Conservation (phyloP, 2,797 vertebrate species). For the Girardinus metallicus region DNA sequence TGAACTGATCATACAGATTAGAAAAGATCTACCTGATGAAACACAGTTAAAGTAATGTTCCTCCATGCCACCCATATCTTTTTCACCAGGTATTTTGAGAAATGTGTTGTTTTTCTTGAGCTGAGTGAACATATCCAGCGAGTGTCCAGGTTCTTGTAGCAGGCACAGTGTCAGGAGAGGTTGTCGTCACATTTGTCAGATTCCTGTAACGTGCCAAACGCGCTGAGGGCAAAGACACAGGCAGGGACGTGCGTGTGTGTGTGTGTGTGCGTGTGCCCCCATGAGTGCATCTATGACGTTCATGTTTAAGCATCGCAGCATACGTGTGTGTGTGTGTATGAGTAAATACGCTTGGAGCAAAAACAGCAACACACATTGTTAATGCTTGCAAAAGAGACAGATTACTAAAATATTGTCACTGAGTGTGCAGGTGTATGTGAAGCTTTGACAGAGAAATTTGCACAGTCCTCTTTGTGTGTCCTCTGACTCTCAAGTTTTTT, state of each 20-base stretch:
- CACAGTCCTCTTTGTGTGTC: slow-evolving; percentile 4
- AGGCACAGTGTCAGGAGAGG: slow-evolving; percentile 14
- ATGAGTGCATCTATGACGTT: slow-evolving; percentile 26
- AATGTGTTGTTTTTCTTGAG: background rate
- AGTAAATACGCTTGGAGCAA: slow-evolving; percentile 61
- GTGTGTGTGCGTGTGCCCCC: slow-evolving; percentile 11
- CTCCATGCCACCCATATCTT: background rate
- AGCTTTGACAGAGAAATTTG: background rate
- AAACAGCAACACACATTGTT: slow-evolving; percentile 51
- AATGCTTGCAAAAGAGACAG: slow-evolving; percentile 44
- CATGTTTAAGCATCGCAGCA: slow-evolving; percentile 31
- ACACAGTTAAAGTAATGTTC: background rate
- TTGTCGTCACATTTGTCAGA: slow-evolving; percentile 38
- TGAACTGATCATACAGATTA: background rate
- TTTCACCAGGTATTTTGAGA: background rate
- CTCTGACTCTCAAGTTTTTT: slow-evolving; percentile 15
- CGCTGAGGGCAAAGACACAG: slow-evolving; percentile 53
- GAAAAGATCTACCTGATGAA: background rate
- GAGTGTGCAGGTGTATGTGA: slow-evolving; percentile 32
- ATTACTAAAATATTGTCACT: slow-evolving; percentile 19
- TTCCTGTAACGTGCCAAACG: slow-evolving; percentile 34
- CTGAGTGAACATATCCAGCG: background rate
- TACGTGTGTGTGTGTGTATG: slow-evolving; percentile 19
- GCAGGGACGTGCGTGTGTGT: background rate
- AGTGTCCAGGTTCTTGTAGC: slow-evolving; percentile 10